Percentiles rank a stretch among this genome's conserved stretches.
phyloP scores from a whole-genome alignment of 1,140 invertebrate genomes.

The Lucilia cuprina region DNA sequence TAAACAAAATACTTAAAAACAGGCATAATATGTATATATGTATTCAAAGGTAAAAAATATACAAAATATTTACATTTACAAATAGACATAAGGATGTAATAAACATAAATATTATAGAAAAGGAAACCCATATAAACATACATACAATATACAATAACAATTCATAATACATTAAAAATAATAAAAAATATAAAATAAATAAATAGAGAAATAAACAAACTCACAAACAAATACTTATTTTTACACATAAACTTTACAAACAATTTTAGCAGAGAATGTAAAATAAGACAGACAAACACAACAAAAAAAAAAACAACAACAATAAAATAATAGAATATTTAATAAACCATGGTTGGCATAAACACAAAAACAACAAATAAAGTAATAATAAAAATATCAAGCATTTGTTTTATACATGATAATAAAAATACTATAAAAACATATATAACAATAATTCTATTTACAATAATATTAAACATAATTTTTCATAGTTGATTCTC shows the following conservation, averaged over 20 bases:
- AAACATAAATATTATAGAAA: too few species aligned
- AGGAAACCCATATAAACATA: too few species aligned
- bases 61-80: too few species aligned
- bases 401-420: background rate
- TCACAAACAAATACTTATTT: background rate
- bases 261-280: background rate
- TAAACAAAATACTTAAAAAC: too few species aligned
- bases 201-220: background rate
- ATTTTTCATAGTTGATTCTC: background rate
- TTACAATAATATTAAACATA: background rate
- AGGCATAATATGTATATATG: too few species aligned
- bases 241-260: background rate
- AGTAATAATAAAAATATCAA: background rate
- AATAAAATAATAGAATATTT: background rate
- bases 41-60: too few species aligned
- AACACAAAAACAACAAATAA: background rate
- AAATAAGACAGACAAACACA: background rate
- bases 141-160: too few species aligned
- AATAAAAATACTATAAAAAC: too few species aligned
- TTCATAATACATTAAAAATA: too few species aligned
- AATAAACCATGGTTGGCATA: background rate
- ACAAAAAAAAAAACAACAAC: background rate
- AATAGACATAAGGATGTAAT: too few species aligned
- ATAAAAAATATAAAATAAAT: too few species aligned
- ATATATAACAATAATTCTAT: background rate